These are phyloP conservation scores for Formica exsecta DNA, from an alignment of 1,140 invertebrate species.

Conservation along the genomic window DNA sequence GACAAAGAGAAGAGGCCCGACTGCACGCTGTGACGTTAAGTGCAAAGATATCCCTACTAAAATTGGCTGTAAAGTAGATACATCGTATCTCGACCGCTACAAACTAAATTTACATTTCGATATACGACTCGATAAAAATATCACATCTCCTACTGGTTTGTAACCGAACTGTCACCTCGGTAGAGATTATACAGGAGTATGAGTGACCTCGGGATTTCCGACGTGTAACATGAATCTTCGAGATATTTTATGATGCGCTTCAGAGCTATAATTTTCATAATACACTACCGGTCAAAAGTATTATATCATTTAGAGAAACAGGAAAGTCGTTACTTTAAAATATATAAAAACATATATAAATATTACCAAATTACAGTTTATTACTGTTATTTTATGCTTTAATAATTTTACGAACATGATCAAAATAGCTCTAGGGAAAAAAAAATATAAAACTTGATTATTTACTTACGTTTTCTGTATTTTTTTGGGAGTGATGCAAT, in stretches of 20 bases:
- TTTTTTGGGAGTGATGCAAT: too few relatives aligned
- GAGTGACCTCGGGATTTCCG: conserved; percentile 21
- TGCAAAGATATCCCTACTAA: conserved; percentile 81
- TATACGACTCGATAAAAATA: conserved; percentile 82
- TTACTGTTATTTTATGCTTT: too few relatives aligned
- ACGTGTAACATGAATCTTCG: conserved; percentile 55
- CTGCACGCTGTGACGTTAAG: conserved; percentile 76
- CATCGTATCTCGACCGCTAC: conserved; percentile 63
- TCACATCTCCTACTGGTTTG: conserved; percentile 71
- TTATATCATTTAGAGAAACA: too few relatives aligned
- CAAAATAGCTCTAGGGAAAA: too few relatives aligned
- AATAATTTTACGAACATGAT: too few relatives aligned
- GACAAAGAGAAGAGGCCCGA: conserved; percentile 26
- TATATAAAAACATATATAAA: too few relatives aligned
- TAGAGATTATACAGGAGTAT: conserved; percentile 34
- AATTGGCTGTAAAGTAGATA: conserved; percentile 81
- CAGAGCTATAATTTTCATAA: conserved; percentile 59
- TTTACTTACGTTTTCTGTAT: too few relatives aligned
- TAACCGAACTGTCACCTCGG: conserved; percentile 31
- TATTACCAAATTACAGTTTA: too few relatives aligned
- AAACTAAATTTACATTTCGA: conserved; percentile 82
- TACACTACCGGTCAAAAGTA: not conserved
- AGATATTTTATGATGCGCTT: conserved; percentile 60
- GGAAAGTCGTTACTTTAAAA: too few relatives aligned
- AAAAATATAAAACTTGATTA: too few relatives aligned